Base-by-base conservation (phyloP, 2,113 vertebrate genomes). In the Sander vitreus region DNA sequence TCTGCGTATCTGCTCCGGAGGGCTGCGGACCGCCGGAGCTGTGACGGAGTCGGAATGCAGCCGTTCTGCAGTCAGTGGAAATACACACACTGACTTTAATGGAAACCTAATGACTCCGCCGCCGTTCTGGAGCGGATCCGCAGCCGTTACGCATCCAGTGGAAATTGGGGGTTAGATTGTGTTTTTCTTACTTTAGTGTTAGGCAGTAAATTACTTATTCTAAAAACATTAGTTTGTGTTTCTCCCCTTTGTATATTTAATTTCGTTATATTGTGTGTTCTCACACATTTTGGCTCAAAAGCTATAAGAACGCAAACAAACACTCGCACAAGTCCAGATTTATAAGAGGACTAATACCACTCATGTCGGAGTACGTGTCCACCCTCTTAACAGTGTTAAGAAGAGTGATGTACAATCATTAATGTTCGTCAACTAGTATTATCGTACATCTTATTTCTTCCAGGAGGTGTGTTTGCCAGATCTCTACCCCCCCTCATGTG, bases 231-330 rank as follows among this genome's bases (percentile, higher is more conserved):
- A 21, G 13, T 63, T 60, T 77, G 19, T 23, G 39, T 76, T 69
- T 76, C 64, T 80, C 63, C 50, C 18, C 21, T 54, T 16, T 66
- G 25, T 50, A 62, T 2, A 62, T 25, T 43, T 27, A 4, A 64
- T 62, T 47, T 73, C 0, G 58, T 69, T 55, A 57, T 4, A 36
- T n/a, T 76, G 21, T 57, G 6, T 67, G 16, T 64, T 80, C 0
- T 71, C 53, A 85, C 36, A 21, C 23, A 76, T 81, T 90, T 85
- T 83, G 76, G 75, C 88, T 88, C 48, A 83, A 82, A 88, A 83
- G 58, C 60, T 83, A 54, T 45, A 66, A 63, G 14, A 64, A 76
- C 7, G 4, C 77, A 84, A 76, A 83, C 66, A 67, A 57, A 47
- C 65, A 64, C 50, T 4, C 10, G 1, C 48, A 55, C 57, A 54